These are phyloP conservation scores for Chrysomallon squamiferum DNA, from an alignment of 1,140 invertebrate species.

Conservation along the genomic window DNA sequence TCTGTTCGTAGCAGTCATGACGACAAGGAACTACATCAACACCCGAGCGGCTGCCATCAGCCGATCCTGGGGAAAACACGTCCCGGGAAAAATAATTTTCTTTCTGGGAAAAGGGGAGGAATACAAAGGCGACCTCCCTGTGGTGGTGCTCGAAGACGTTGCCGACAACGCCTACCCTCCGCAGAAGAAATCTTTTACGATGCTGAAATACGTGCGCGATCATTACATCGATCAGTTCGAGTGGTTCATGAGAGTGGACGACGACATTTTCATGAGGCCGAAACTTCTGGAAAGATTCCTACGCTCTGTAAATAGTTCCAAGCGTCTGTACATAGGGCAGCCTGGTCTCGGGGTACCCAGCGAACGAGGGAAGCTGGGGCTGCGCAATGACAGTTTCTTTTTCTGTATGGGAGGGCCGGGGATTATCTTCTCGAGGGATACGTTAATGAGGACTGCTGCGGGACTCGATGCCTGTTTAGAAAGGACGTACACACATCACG, in stretches of 20 bases:
- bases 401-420: slow-evolving; percentile 88
- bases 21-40: slow-evolving; percentile 83
- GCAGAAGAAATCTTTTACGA: slow-evolving; percentile 96
- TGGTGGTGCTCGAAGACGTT: slow-evolving; percentile 79
- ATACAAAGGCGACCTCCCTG: slow-evolving; percentile 63
- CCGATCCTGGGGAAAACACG: slow-evolving; percentile 86
- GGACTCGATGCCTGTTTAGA: slow-evolving; percentile 75
- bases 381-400: too few relatives aligned
- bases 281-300: slow-evolving; percentile 83
- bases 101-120: slow-evolving; percentile 68
- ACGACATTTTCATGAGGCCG: slow-evolving; percentile 91
- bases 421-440: slow-evolving; percentile 72
- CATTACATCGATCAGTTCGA: slow-evolving; percentile 87
- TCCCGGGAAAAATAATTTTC: slow-evolving; percentile 84
- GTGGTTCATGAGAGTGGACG: slow-evolving; percentile 95
- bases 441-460: slow-evolving; percentile 64
- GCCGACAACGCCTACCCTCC: slow-evolving; percentile 91
- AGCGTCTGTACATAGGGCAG: slow-evolving; percentile 76
- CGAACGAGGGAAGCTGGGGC: slow-evolving; percentile 70
- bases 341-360: slow-evolving; percentile 71
- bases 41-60: slow-evolving; percentile 84
- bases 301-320: slow-evolving; percentile 84
- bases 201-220: slow-evolving; percentile 96
- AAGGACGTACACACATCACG: slow-evolving; percentile 92
- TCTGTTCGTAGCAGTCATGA: slow-evolving; percentile 88